Base-by-base conservation (phyloP, 2,113 vertebrate genomes). In the Psilopsiagon aurifrons region DNA sequence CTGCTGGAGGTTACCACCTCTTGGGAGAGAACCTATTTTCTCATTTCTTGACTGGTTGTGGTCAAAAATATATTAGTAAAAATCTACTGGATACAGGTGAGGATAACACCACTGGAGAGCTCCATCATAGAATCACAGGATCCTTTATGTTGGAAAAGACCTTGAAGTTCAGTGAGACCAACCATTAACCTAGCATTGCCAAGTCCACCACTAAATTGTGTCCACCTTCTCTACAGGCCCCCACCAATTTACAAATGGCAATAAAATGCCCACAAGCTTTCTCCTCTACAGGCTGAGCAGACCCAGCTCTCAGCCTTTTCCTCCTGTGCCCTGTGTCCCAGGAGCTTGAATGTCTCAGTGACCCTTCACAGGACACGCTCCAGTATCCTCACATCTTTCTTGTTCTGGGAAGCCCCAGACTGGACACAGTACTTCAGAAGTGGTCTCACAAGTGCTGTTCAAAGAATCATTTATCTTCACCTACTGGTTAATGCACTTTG, bases 1-100 rank as follows among this genome's bases (percentile, higher is more conserved):
- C 77, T 88, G 60, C 51, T 89, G 77, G 77, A 94, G 73, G 94
- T 95, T 75, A 41, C 35, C 47, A 82, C 57, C 77, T 92, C 77
- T 91, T 51, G 75, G 66, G 88, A 91, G 95, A 79, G 31, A 85
- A 93, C 55, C 59, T 20, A 68, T 73, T 87, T 92, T 76, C 79
- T 76, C 37, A 17, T 83, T 94, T 90, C 79, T 79, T 83, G 59
- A 54, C 47, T 81, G 68, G 23, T 15, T 78, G 51, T 39, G 55
- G 57, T 46, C 13, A 86, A 86, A 93, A 74, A 74, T 49, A 37
- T 13, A 16, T 88, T 90, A 80, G 41, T 70, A 70, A 80, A 83
- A 66, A 77, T 62, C 41, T 83, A 49, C 63, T 49, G 14, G 54
- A 20, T 54, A 41, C 19, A 49, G 37, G 49, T 90, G 76, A 83